Evolutionary conservation across 1,140 invertebrate species (phyloP).

Genomic region (Eubasilissa regina): DNA sequence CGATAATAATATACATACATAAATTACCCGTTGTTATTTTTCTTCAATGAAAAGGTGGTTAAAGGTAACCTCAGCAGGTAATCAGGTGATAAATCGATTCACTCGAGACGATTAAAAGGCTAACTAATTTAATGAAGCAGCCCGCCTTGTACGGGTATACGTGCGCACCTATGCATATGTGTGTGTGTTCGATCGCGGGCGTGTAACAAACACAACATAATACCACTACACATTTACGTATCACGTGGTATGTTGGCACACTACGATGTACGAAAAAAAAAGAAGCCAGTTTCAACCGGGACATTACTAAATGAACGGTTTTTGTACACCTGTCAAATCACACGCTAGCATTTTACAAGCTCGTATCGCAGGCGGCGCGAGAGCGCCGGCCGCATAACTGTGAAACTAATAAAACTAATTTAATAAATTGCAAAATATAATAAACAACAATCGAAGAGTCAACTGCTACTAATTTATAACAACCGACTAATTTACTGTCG

Average conservation of each 20-base stretch:
- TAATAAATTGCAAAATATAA: too few species aligned
- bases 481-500: too few species aligned
- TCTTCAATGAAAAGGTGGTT: too few species aligned
- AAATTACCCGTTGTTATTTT: too few species aligned
- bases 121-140: not conserved
- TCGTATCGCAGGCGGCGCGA: not conserved
- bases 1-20: too few species aligned
- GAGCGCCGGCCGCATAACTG: not conserved
- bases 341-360: not conserved
- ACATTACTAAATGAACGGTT: conserved; percentile 20
- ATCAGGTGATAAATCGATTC: too few species aligned
- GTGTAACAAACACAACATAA: not conserved
- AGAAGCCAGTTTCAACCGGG: conserved; percentile 15
- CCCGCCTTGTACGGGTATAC: not conserved
- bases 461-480: too few species aligned
- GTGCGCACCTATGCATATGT: too few species aligned
- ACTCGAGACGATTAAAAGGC: too few species aligned
- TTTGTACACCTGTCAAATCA: conserved; percentile 21
- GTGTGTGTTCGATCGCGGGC: not conserved
- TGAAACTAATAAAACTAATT: too few species aligned
- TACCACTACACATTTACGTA: too few species aligned
- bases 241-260: conserved; percentile 1
- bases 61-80: too few species aligned
- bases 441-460: not conserved
- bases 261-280: conserved; percentile 3